Conservation (phyloP, 2,888 invertebrate species). For the Pseudanteris insignis region DNA sequence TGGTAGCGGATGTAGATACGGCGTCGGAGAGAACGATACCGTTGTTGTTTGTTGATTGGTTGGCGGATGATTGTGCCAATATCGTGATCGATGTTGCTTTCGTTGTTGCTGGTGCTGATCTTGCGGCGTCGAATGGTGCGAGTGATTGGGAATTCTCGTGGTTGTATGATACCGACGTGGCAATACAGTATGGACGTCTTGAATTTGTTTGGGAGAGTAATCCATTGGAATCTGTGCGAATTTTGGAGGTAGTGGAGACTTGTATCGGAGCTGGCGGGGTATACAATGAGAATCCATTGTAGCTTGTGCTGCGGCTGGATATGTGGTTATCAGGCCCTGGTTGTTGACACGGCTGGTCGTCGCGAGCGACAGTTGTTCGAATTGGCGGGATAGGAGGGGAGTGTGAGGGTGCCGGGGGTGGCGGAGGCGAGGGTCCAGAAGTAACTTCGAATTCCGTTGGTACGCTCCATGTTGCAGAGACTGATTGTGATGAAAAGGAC, state of each 20-base stretch:
- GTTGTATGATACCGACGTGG: slow-evolving; percentile 66
- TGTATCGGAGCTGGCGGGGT: slow-evolving; percentile 69
- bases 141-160: slow-evolving; percentile 68
- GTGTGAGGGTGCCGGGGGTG: slow-evolving; percentile 61
- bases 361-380: slow-evolving; percentile 46
- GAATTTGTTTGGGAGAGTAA: slow-evolving; percentile 56
- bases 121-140: slow-evolving; percentile 52
- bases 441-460: slow-evolving; percentile 60
- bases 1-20: slow-evolving; percentile 25
- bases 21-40: slow-evolving; percentile 7
- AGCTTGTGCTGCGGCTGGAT: slow-evolving; percentile 58
- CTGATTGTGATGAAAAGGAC: slow-evolving; percentile 55
- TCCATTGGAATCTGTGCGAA: slow-evolving; percentile 62
- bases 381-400: slow-evolving; percentile 46
- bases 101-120: slow-evolving; percentile 36
- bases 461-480: slow-evolving; percentile 58
- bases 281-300: slow-evolving; percentile 70
- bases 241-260: slow-evolving; percentile 59
- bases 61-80: slow-evolving; percentile 11
- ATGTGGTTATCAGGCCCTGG: slow-evolving; percentile 51
- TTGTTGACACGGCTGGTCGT: slow-evolving; percentile 50
- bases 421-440: slow-evolving; percentile 59
- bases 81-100: slow-evolving; percentile 18
- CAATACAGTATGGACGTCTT: slow-evolving; percentile 70
- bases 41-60: slow-evolving; percentile 7